phyloP scores from a whole-genome alignment of 1,140 invertebrate genomes.

The Stenopsyche tienmushanensis region DNA sequence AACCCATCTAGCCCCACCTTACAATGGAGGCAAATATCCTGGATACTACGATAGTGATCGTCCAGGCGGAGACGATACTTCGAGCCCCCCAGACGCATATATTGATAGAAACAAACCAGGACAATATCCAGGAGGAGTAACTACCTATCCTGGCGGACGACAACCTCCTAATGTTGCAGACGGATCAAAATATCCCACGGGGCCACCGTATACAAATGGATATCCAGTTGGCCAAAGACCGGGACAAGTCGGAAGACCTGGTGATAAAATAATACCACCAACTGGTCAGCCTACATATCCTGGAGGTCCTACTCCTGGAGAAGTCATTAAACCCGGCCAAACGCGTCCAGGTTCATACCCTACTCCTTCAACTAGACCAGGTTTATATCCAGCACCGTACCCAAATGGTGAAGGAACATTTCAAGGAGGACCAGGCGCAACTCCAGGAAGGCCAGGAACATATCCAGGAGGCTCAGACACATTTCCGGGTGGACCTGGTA shows the following conservation, averaged over 20 bases:
- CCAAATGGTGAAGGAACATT: background rate
- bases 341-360: background rate
- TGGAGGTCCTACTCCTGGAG: no score
- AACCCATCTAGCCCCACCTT: conserved; percentile 21
- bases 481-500: background rate
- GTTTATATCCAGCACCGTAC: background rate
- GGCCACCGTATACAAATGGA: background rate
- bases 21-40: conserved; percentile 4
- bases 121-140: background rate
- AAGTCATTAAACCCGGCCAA: background rate
- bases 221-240: background rate
- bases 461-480: background rate
- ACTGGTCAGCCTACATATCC: background rate
- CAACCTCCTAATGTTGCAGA: background rate
- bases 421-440: no score
- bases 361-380: background rate
- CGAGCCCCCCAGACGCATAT: background rate
- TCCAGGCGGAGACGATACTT: background rate
- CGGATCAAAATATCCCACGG: background rate
- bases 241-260: background rate
- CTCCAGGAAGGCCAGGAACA: conserved; percentile 2
- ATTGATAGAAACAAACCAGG: background rate
- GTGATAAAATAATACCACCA: background rate
- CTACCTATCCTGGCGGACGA: background rate
- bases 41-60: background rate